Percentiles rank a stretch among this genome's conserved stretches.
Conservation (phyloP, 2,888 invertebrate genomes). For the Chymomyza procnemis region DNA sequence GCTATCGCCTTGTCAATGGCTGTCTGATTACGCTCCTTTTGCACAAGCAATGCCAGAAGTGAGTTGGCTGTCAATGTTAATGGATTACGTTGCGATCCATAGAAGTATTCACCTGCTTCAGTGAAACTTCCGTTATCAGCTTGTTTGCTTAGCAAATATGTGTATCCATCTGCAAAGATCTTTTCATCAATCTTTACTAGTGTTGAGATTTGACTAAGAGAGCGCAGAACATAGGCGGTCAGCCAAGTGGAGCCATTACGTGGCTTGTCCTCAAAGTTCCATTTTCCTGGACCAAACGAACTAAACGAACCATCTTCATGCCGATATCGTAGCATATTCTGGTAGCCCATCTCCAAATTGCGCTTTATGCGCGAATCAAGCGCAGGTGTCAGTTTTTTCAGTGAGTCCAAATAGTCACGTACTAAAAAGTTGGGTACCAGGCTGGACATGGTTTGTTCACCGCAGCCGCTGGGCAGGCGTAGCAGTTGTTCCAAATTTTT, state of each 20-base stretch:
- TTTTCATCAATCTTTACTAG: slow-evolving; percentile 85
- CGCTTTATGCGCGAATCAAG: slow-evolving; percentile 81
- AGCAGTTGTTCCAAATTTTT: slow-evolving; percentile 83
- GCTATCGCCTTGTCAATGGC: slow-evolving; percentile 87
- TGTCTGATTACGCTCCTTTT: slow-evolving; percentile 78
- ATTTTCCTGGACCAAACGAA: slow-evolving; percentile 83
- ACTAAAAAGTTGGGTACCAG: slow-evolving; percentile 86
- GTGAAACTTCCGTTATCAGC: slow-evolving; percentile 87
- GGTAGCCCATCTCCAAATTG: slow-evolving; percentile 90
- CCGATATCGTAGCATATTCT: slow-evolving; percentile 91
- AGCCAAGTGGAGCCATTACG: slow-evolving; percentile 86
- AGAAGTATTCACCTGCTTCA: slow-evolving; percentile 86
- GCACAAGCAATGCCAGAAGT: slow-evolving; percentile 86
- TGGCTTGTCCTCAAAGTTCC: slow-evolving; percentile 78
- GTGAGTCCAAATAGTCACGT: slow-evolving; percentile 87
- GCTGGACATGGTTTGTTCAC: slow-evolving; percentile 86
- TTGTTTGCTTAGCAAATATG: slow-evolving; percentile 86
- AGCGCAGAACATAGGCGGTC: slow-evolving; percentile 89
- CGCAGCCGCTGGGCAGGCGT: slow-evolving; percentile 84
- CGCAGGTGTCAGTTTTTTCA: slow-evolving; percentile 83
- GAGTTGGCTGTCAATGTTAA: slow-evolving; percentile 88
- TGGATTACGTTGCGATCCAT: slow-evolving; percentile 84
- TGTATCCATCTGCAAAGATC: slow-evolving; percentile 83
- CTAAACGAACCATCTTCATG: slow-evolving; percentile 93
- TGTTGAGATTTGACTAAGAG: slow-evolving; percentile 84